Evolutionary conservation across 2,113 vertebrate genomes (phyloP).

Genomic region (Gorsachius goisagi): DNA sequence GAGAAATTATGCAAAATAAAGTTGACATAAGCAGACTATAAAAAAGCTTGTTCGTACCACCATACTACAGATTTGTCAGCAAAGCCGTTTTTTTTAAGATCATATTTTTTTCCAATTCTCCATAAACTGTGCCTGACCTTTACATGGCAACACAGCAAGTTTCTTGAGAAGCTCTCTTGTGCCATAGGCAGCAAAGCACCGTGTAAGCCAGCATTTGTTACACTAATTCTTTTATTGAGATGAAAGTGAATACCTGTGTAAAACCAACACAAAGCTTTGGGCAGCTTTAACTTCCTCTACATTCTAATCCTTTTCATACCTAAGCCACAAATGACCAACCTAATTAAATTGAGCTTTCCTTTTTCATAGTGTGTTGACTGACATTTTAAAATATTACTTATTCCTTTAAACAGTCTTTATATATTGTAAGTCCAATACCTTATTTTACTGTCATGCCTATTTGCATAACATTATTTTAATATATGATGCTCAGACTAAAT

Average conservation of each 20-base stretch:
- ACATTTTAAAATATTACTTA: constrained; percentile 45
- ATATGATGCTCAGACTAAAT: constrained; percentile 1
- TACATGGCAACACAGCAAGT: background rate
- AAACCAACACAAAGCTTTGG: constrained; percentile 41
- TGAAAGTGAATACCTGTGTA: constrained; percentile 53
- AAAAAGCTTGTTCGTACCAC: background rate
- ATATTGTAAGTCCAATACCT: background rate
- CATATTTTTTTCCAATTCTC: background rate
- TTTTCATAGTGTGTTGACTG: constrained; percentile 22
- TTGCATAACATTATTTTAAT: constrained; percentile 50
- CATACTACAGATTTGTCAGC: background rate
- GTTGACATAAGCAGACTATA: background rate
- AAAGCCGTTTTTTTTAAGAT: background rate
- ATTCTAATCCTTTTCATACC: constrained; percentile 43
- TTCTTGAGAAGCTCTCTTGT: background rate
- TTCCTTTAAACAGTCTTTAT: constrained; percentile 9
- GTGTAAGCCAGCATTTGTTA: constrained; percentile 30
- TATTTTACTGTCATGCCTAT: constrained; percentile 44
- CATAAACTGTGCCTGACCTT: background rate
- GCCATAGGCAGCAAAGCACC: background rate
- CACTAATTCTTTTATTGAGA: constrained; percentile 35
- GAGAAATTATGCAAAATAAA: background rate
- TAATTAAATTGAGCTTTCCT: constrained; percentile 55
- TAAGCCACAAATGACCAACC: constrained; percentile 40
- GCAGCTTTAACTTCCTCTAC: background rate